Evolutionary conservation across 2,888 invertebrate species (phyloP), one percentile per base, ranked within the genome.

Genomic region (Trichogramma evanescens): DNA sequence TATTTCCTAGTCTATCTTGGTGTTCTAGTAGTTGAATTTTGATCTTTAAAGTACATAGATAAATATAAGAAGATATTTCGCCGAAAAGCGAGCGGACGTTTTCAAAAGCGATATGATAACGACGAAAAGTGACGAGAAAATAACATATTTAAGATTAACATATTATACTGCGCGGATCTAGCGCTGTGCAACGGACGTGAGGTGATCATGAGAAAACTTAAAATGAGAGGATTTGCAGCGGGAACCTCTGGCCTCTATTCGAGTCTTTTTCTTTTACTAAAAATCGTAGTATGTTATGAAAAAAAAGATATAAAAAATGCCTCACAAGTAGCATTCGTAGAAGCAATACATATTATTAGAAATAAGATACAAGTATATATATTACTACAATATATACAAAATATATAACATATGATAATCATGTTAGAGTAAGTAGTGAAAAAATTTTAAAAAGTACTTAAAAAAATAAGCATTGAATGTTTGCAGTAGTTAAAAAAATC

Each of bases 161-260:
- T 26, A 26, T 26, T 26, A 26, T 26, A 26, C 26, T 26, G 26
- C 42, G 6, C 53, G 50, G 58, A 44, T 10, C 60, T 26, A 2
- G 26, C 26, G 26, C 26, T 26, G 54, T 58, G 51, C 42, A 40
- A 51, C 58, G 58, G 61, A 59, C 58, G 54, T 44, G 42, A 42
- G 52, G 57, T 61, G 61, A 59, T 61, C 57, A 59, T 58, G 61
- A 61, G 53, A 61, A 26, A 63, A 61, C 63, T 63, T 63, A 61
- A 55, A 52, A 59, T 44, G 45, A 68, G 72, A 68, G 71, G 68
- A 74, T 74, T 69, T 69, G 74, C 70, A 66, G 69, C 56, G 66
- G 71, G 59, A 72, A 66, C 67, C 71, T 71, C 65, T 63, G 64
- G 54, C 48, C 39, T 51, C 50, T 50, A 58, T 46, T 58, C 26